Conservation (phyloP, 2,888 invertebrate genomes). For the Camptogramma bilineatum region DNA sequence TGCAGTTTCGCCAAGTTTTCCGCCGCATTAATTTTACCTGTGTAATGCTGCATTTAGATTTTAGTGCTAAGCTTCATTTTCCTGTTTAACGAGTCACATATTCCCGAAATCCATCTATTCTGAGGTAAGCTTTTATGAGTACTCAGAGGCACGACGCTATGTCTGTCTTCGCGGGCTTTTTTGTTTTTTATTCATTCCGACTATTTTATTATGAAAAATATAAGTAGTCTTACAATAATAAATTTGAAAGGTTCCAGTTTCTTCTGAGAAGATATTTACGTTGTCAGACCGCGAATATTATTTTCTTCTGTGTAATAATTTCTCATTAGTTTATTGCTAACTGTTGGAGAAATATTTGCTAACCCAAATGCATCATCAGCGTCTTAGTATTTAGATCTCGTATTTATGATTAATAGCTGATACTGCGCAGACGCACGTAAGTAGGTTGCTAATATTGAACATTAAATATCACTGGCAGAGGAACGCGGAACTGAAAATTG, state of each 20-base stretch:
- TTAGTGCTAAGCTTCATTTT: conserved; percentile 34
- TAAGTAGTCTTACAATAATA: conserved; percentile 11
- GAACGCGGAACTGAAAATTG: conserved; percentile 61
- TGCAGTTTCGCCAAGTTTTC: conserved; percentile 8
- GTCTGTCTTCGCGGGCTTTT: conserved; percentile 10
- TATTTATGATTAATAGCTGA: conserved; percentile 30
- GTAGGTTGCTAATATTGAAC: conserved; percentile 31
- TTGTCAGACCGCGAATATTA: neutral
- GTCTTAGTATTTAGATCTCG: conserved; percentile 23
- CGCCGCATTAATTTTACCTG: conserved; percentile 20
- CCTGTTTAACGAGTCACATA: conserved; percentile 27
- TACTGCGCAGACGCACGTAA: conserved; percentile 23
- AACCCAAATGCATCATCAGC: conserved; percentile 12
- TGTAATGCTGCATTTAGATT: conserved; percentile 22
- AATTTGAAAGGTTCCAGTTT: conserved; percentile 5
- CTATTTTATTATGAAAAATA: conserved; percentile 7
- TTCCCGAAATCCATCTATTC: conserved; percentile 11
- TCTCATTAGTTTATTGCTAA: neutral
- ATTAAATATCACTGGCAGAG: conserved; percentile 39
- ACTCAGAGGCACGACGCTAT: neutral
- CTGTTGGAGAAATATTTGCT: conserved; percentile 6
- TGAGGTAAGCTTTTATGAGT: conserved; percentile 4
- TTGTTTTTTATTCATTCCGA: conserved; percentile 7
- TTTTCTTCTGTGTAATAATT: neutral
- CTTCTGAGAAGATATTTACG: neutral